These are phyloP conservation scores for Silurus aristotelis DNA, from an alignment of 2,797 vertebrate species.

Conservation along the genomic window DNA sequence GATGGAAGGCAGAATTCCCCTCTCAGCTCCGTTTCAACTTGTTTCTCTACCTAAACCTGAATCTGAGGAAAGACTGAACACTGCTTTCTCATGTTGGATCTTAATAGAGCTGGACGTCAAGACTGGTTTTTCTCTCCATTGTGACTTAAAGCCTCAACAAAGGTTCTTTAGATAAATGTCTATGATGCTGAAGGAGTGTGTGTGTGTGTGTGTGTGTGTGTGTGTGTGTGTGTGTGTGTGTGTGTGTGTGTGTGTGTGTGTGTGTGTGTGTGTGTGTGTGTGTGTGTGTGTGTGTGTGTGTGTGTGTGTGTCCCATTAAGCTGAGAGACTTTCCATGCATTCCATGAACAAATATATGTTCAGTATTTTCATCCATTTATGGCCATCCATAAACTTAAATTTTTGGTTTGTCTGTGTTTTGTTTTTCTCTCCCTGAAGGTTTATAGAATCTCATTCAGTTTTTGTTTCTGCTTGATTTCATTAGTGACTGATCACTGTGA, in stretches of 20 bases:
- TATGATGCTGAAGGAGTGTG: background rate
- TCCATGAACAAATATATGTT: background rate
- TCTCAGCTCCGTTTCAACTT: background rate
- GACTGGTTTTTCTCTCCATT: background rate
- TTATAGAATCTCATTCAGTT: background rate
- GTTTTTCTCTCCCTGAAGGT: too few relatives aligned
- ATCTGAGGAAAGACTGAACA: conserved; percentile 8
- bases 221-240: background rate
- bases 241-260: background rate
- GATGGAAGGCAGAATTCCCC: conserved; percentile 27
- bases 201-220: background rate
- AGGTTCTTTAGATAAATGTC: background rate
- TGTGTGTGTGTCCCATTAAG: background rate
- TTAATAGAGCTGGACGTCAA: background rate
- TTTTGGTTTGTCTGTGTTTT: background rate
- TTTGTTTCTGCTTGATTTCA: background rate
- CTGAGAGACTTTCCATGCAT: background rate
- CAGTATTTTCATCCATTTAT: background rate
- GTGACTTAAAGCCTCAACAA: background rate
- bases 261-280: background rate
- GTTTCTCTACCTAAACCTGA: conserved; percentile 10
- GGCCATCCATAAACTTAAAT: background rate
- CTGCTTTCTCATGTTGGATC: background rate
- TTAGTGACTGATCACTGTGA: background rate
- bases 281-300: background rate